These are phyloP conservation scores for Atrichornis clamosus DNA, from an alignment of 2,113 vertebrate genomes.

Conservation along the genomic window DNA sequence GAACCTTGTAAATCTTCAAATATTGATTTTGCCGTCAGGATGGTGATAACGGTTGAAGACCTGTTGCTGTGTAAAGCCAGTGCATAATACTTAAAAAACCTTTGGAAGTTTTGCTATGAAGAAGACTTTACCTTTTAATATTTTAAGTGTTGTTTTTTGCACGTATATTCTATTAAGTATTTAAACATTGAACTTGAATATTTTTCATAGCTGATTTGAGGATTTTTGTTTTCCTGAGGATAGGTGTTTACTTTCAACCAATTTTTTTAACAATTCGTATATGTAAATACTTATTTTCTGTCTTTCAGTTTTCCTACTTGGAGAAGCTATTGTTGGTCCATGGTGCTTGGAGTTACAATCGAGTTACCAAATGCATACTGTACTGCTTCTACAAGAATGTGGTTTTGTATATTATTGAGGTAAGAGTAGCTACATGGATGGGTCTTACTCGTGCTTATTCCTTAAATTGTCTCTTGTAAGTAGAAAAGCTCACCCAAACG, in stretches of 20 bases:
- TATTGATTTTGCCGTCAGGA: neutral
- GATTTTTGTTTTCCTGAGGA: neutral
- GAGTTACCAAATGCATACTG: constrained; percentile 97
- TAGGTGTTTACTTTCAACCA: neutral
- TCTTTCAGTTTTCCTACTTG: constrained; percentile 89
- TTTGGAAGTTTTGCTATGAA: neutral
- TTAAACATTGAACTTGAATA: neutral
- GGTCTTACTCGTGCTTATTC: neutral
- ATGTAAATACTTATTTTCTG: neutral
- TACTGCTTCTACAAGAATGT: constrained; percentile 99
- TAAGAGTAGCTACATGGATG: constrained; percentile 54
- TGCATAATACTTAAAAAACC: neutral
- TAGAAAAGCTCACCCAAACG: neutral
- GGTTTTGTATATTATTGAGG: constrained; percentile 98
- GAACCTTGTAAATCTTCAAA: neutral
- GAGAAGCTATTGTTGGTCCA: constrained; percentile 96
- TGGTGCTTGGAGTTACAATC: constrained; percentile 97
- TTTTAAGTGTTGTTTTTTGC: neutral
- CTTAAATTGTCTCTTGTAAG: neutral
- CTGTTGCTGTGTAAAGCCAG: neutral
- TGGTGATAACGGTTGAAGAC: neutral
- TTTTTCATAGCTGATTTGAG: neutral
- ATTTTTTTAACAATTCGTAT: neutral
- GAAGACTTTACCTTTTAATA: neutral
- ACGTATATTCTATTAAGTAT: neutral